A percentile compares a stretch with the other conserved stretches of the same genome.
These are phyloP conservation scores for Anser cygnoides DNA, from an alignment of 2,113 vertebrate species.

Conservation along the genomic window DNA sequence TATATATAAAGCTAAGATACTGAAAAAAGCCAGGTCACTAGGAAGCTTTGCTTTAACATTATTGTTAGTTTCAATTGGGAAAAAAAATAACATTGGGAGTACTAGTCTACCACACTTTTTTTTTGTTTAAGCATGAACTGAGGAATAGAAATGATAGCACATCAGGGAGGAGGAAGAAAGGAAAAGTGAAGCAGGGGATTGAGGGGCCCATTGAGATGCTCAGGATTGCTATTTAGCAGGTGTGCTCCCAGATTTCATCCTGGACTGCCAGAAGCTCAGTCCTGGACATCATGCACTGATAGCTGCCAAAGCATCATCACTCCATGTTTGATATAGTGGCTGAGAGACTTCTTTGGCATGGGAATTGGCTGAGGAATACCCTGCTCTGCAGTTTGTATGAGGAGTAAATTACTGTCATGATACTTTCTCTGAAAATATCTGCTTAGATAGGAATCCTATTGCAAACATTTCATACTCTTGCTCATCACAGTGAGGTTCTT, in stretches of 20 bases:
- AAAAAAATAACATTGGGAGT: neutral
- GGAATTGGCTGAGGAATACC: neutral
- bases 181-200: neutral
- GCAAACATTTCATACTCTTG: neutral
- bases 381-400: neutral
- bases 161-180: neutral
- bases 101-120: neutral
- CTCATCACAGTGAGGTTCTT: neutral
- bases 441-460: neutral
- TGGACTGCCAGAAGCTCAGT: neutral
- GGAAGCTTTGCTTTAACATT: neutral
- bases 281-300: neutral
- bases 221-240: neutral
- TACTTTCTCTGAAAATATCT: neutral
- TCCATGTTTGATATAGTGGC: neutral
- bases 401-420: neutral
- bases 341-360: neutral
- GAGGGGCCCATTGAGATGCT: neutral
- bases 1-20: neutral
- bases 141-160: neutral
- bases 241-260: neutral
- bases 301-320: neutral
- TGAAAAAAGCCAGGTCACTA: neutral
- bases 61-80: neutral
- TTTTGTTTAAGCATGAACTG: neutral